A percentile compares a stretch with the other conserved stretches of the same genome.
Evolutionary conservation across 2,113 vertebrate genomes (phyloP).

Genomic region (Vulpes ferrilata): DNA sequence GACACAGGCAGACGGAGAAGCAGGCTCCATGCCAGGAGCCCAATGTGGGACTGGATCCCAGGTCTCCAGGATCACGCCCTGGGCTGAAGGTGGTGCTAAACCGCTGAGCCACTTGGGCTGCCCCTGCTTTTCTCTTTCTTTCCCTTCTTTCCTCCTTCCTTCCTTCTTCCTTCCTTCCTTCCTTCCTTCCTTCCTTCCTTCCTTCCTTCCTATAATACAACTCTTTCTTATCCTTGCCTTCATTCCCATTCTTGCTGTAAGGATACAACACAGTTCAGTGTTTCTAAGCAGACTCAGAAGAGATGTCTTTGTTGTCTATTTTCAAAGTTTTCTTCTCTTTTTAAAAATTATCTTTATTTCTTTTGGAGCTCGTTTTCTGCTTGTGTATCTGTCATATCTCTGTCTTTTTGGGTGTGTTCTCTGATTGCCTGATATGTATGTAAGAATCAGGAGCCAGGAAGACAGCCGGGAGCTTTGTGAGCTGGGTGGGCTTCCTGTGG

Average conservation of each 20-base stretch:
- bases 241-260: neutral
- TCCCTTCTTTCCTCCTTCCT: too few species aligned
- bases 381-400: neutral
- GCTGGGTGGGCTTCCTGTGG: fast-evolving
- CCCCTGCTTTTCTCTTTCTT: too few species aligned
- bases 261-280: neutral
- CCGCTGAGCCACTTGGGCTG: too few species aligned
- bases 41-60: too few species aligned
- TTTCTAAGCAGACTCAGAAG: neutral
- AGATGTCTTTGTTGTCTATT: neutral
- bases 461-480: neutral
- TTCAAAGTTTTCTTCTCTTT: neutral
- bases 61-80: too few species aligned
- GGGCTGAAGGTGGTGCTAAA: too few species aligned
- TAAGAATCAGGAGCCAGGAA: neutral
- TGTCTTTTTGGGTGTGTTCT: too few species aligned
- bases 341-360: neutral
- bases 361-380: neutral
- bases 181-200: neutral
- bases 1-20: too few species aligned
- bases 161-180: too few species aligned
- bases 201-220: neutral
- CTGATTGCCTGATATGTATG: neutral
- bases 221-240: neutral
- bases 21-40: too few species aligned